Percentiles rank a stretch among this genome's conserved stretches.
Conservation (phyloP, 2,113 vertebrate genomes). For the Eublepharis macularius region DNA sequence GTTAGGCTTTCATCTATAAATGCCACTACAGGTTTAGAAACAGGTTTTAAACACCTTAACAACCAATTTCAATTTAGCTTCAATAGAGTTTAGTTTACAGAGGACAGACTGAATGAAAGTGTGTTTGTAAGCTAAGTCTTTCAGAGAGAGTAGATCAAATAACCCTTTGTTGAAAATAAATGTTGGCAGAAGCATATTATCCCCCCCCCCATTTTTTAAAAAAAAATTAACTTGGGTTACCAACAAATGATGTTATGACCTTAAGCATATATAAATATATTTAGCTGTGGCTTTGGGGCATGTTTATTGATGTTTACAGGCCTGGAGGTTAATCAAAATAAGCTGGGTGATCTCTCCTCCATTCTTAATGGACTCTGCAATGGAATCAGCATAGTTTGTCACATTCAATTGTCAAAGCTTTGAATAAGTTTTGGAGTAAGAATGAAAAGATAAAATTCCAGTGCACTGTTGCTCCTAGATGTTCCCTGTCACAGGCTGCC, state of each 20-base stretch:
- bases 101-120: slow-evolving; percentile 37
- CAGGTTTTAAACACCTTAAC: slow-evolving; percentile 32
- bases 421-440: no score
- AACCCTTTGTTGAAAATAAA: slow-evolving; percentile 51
- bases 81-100: slow-evolving; percentile 43
- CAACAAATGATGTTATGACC: slow-evolving; percentile 59
- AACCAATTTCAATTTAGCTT: slow-evolving; percentile 47
- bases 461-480: slow-evolving; percentile 51
- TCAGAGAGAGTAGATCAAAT: slow-evolving; percentile 20
- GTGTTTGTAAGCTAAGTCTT: slow-evolving; percentile 25
- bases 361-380: slow-evolving; percentile 55
- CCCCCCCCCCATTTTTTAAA: slow-evolving; percentile 13
- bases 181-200: slow-evolving; percentile 62
- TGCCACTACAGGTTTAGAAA: slow-evolving; percentile 39
- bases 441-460: slow-evolving; percentile 53
- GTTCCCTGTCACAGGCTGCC: slow-evolving; percentile 43
- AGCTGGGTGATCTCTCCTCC: slow-evolving; percentile 51
- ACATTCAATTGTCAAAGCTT: slow-evolving; percentile 56
- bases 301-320: slow-evolving; percentile 57
- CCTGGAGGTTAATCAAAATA: slow-evolving; percentile 64
- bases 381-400: slow-evolving; percentile 68
- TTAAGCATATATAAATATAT: slow-evolving; percentile 58
- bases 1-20: slow-evolving; percentile 60
- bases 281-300: slow-evolving; percentile 54
- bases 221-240: slow-evolving; percentile 51